A percentile compares a stretch with the other conserved stretches of the same genome.
Evolutionary conservation across 2,888 invertebrate genomes (phyloP).

Genomic region (Spicauda simplicius): DNA sequence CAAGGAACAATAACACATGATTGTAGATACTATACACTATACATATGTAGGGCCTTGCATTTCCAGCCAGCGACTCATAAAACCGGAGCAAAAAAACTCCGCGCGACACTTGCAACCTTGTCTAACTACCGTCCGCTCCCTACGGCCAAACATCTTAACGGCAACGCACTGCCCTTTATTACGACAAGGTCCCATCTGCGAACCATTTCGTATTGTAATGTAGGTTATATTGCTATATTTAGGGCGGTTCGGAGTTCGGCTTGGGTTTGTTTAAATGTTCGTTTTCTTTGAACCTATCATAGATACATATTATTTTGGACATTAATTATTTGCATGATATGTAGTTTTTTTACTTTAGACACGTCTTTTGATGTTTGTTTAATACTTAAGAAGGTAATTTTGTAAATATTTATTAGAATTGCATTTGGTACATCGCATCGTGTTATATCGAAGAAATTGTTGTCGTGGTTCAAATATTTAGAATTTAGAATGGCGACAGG

Average conservation of each 20-base stretch:
- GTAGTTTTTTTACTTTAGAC: not conserved
- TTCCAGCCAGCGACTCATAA: conserved; percentile 71
- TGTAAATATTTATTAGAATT: not conserved
- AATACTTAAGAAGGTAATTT: not conserved
- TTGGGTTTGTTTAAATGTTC: conserved; percentile 59
- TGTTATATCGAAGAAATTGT: too few species aligned
- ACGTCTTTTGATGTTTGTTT: not conserved
- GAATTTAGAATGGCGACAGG: not conserved
- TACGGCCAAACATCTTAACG: conserved; percentile 53
- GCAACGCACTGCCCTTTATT: conserved; percentile 50
- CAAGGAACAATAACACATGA: conserved; percentile 65
- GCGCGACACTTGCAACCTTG: conserved; percentile 66
- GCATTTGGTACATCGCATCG: not conserved
- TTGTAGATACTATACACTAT: conserved; percentile 50
- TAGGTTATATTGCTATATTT: conserved; percentile 71
- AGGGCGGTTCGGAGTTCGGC: conserved; percentile 67
- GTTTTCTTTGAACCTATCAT: conserved; percentile 32
- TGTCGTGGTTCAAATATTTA: not conserved
- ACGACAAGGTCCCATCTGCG: conserved; percentile 66
- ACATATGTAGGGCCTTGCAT: conserved; percentile 63
- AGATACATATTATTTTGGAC: conserved; percentile 13
- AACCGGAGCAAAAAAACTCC: conserved; percentile 74
- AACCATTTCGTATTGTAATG: conserved; percentile 57
- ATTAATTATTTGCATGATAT: conserved; percentile 1
- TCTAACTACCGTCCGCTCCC: conserved; percentile 58